Evolutionary conservation across 2,888 invertebrate species (phyloP), one percentile per base, ranked within the genome.

Genomic region (Omphaloscelis lunosa): DNA sequence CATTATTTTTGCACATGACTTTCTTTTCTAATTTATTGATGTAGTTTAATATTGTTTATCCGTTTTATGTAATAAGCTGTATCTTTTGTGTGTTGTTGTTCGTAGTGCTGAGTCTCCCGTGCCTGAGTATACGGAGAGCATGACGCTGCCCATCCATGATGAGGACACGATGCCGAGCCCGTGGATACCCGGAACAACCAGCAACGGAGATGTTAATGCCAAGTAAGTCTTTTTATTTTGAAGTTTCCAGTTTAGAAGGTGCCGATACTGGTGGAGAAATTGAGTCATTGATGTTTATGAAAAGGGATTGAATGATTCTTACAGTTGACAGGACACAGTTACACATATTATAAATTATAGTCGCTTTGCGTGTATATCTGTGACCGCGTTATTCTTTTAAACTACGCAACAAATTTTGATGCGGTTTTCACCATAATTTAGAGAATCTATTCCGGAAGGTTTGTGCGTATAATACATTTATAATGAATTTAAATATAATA

Each of bases 111-210:
- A 72, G 81, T 87, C 77, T 58, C 83, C 59, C 79, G 87, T 73
- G 75, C 75, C 69, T 89, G 90, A 68, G 73, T 84, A 53, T 70
- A 77, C 69, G 51, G 84, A 74, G 75, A 77, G 41, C 56, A 72
- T 69, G 66, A 82, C 61, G 80, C 59, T 86, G 79, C 73, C 88
- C 6, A 83, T 88, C 6, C 91, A 91, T 69, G 94, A 95, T 58
- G 95, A 95, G 53, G 92, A 92, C 62, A 95, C 95, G 5, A 88
- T 92, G 82, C 92, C 92, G 72, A 94, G 95, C 86, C 72, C 73
- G 34, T 95, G 95, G 95, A 90, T 89, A 23, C 94, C 94, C 4
- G 87, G 86, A 66, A 79, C 91, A 27, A 92, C 92, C 20, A 87
- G 84, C 76, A 88, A 89, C 65, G 85, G 81, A 53, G 89, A 89